phyloP scores from a whole-genome alignment of 2,888 invertebrate genomes.

The Trimorus sp. region DNA sequence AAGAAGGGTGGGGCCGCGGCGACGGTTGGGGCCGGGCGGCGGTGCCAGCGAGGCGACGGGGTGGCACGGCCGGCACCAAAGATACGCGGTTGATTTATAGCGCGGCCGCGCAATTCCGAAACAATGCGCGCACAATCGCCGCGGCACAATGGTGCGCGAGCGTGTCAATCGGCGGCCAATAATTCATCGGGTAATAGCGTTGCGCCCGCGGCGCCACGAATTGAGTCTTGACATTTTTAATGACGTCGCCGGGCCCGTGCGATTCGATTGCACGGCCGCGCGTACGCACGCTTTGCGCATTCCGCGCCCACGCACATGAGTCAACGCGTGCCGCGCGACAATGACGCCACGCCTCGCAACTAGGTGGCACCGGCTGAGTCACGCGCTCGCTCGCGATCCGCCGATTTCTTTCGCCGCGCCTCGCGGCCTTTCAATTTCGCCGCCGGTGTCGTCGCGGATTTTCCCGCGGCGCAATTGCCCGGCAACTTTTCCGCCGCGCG shows the following conservation, averaged over 20 bases:
- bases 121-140: too few species aligned
- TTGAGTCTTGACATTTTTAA: constrained; percentile 57
- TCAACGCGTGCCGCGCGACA: constrained; percentile 75
- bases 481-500: constrained; percentile 6
- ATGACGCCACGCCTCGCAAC: constrained; percentile 68
- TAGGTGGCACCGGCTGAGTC: constrained; percentile 68
- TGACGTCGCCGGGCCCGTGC: constrained; percentile 41
- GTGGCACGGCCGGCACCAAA: constrained; percentile 71
- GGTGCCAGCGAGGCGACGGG: constrained; percentile 59
- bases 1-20: constrained; percentile 32
- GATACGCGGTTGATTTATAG: constrained; percentile 71
- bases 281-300: constrained; percentile 72
- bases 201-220: constrained; percentile 36
- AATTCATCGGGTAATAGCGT: constrained; percentile 38
- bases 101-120: too few species aligned
- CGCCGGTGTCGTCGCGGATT: neutral
- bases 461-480: constrained; percentile 1
- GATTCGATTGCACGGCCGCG: constrained; percentile 52
- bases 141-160: constrained; percentile 29
- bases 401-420: constrained; percentile 63
- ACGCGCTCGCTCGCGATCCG: constrained; percentile 58
- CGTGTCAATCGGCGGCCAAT: constrained; percentile 40
- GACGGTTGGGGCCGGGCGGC: constrained; percentile 54
- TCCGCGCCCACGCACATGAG: constrained; percentile 78
- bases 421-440: constrained; percentile 10